These are phyloP conservation scores for Morpho deidamia DNA, from an alignment of 2,888 invertebrate species.

Conservation along the genomic window DNA sequence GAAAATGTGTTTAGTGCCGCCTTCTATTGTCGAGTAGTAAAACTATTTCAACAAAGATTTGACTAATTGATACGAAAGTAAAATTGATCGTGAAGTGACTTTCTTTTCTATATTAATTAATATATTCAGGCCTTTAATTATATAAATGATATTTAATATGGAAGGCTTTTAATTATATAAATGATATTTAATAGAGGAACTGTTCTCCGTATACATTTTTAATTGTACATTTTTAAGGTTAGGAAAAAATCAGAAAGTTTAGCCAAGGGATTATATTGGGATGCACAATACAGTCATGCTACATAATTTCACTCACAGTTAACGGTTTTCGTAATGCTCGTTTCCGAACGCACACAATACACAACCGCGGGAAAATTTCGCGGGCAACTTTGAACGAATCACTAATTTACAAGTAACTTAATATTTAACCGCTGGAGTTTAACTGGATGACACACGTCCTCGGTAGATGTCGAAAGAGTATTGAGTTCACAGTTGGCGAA, in stretches of 20 bases:
- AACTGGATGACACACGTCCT: constrained; percentile 58
- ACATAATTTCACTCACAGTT: constrained; percentile 48
- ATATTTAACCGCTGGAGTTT: constrained; percentile 38
- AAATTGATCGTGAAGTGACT: not conserved
- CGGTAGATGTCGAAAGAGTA: constrained; percentile 66
- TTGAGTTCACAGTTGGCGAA: constrained; percentile 64
- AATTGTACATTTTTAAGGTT: too few species aligned
- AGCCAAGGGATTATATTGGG: not conserved
- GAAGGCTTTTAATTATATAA: too few species aligned
- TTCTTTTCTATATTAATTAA: too few species aligned
- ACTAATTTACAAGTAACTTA: constrained; percentile 11
- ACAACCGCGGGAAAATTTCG: constrained; percentile 37
- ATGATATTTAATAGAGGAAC: too few species aligned
- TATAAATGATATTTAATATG: too few species aligned
- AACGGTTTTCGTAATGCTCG: constrained; percentile 35
- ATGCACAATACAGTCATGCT: constrained; percentile 30
- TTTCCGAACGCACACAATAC: constrained; percentile 45
- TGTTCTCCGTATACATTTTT: too few species aligned
- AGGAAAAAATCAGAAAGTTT: not conserved
- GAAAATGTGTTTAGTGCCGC: constrained; percentile 26
- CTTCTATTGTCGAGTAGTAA: constrained; percentile 54
- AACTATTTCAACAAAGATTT: constrained; percentile 13
- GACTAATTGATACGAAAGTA: not conserved
- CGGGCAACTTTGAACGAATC: constrained; percentile 43
- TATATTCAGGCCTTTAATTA: too few species aligned